Evolutionary conservation across 2,113 vertebrate species (phyloP).

Genomic region (Rhinoptilus africanus): DNA sequence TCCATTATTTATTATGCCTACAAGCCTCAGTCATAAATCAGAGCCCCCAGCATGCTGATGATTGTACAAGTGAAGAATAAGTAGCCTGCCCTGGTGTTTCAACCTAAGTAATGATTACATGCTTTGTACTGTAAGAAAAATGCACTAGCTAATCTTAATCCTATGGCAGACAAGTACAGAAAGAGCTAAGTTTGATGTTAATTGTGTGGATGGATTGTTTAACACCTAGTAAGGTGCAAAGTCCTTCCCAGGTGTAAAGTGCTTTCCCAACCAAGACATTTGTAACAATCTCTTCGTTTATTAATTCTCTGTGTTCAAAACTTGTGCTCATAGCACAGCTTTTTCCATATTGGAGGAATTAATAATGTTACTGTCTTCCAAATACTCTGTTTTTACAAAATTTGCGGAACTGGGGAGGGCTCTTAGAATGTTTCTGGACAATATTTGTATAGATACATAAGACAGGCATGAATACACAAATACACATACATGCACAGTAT

Average conservation of each 20-base stretch:
- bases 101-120: neutral
- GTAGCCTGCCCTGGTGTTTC: neutral
- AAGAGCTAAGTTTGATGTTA: neutral
- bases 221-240: neutral
- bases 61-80: neutral
- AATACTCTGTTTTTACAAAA: neutral
- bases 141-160: neutral
- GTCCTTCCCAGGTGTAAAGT: neutral
- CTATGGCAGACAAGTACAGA: neutral
- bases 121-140: neutral
- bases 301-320: neutral
- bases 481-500: neutral
- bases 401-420: neutral
- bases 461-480: neutral
- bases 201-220: neutral
- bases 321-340: neutral
- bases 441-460: too few relatives aligned
- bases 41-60: neutral
- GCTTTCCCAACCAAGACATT: neutral
- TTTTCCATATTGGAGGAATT: neutral
- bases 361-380: neutral
- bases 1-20: neutral
- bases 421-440: neutral
- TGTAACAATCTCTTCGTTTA: neutral
- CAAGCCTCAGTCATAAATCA: neutral